A percentile compares a stretch with the other conserved stretches of the same genome.
These are phyloP conservation scores for Drosophila borborema DNA, from an alignment of 2,888 invertebrate species.

Conservation along the genomic window DNA sequence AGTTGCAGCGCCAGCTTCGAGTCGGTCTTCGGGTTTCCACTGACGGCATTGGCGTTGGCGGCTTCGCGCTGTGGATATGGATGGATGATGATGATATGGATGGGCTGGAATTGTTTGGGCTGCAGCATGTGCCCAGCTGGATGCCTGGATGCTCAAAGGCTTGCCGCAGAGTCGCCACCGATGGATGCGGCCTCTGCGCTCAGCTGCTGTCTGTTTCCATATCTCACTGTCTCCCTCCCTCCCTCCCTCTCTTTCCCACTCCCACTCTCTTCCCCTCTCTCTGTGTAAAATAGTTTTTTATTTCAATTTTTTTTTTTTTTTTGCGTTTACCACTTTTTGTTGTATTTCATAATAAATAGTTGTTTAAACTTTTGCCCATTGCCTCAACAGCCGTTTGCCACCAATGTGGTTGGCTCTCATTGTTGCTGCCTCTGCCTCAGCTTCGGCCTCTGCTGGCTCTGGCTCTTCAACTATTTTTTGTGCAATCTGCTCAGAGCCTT, in stretches of 20 bases:
- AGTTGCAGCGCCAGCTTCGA: conserved; percentile 17
- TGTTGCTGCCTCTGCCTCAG: conserved; percentile 25
- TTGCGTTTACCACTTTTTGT: conserved; percentile 55
- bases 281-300: conserved; percentile 63
- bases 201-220: conserved; percentile 70
- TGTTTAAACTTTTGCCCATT: conserved; percentile 76
- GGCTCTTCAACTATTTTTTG: conserved; percentile 57
- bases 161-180: conserved; percentile 62
- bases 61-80: conserved; percentile 32
- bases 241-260: not conserved
- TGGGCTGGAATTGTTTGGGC: conserved; percentile 43
- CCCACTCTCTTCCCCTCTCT: conserved; percentile 5
- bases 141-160: conserved; percentile 66
- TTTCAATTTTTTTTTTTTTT: conserved; percentile 39
- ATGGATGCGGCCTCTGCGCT: conserved; percentile 60
- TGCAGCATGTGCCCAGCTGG: conserved; percentile 45
- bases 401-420: conserved; percentile 74
- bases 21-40: conserved; percentile 6
- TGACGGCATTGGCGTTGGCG: conserved; percentile 14
- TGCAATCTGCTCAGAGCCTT: conserved; percentile 68
- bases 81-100: conserved; percentile 43
- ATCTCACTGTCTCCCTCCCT: conserved; percentile 12
- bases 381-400: conserved; percentile 71
- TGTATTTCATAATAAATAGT: conserved; percentile 80
- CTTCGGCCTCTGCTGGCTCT: conserved; percentile 1